Evolutionary conservation across 2,888 invertebrate species (phyloP).

Genomic region (Tenodera sinensis): DNA sequence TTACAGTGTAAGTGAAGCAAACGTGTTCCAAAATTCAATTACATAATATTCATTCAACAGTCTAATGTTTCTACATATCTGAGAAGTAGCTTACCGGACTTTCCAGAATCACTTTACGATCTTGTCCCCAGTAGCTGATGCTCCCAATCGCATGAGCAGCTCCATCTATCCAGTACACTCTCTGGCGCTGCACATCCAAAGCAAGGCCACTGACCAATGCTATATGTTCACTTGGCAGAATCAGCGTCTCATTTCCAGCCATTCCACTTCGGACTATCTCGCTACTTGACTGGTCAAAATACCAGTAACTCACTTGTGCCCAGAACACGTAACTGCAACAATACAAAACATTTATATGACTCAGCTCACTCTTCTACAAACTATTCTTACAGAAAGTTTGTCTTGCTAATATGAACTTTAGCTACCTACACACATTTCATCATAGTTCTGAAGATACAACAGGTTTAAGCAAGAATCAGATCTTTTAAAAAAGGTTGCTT

Average conservation of each 20-base stretch:
- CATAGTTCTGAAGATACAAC: too few relatives aligned
- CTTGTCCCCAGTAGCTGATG: constrained; percentile 38
- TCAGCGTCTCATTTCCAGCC: constrained; percentile 48
- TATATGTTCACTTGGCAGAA: constrained; percentile 45
- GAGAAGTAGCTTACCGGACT: constrained; percentile 21
- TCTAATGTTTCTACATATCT: neutral
- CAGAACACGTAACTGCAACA: constrained; percentile 43
- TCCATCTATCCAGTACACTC: constrained; percentile 74
- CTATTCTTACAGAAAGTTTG: too few relatives aligned
- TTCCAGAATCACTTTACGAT: constrained; percentile 31
- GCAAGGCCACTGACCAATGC: constrained; percentile 56
- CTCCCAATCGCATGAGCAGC: constrained; percentile 51
- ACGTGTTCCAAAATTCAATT: too few relatives aligned
- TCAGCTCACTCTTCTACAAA: too few relatives aligned
- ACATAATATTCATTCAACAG: too few relatives aligned
- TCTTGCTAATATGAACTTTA: too few relatives aligned
- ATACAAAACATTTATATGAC: neutral
- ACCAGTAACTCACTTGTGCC: constrained; percentile 39
- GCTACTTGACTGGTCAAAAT: constrained; percentile 34
- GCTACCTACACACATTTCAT: too few relatives aligned
- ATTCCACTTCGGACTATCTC: constrained; percentile 47
- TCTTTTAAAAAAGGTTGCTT: too few relatives aligned
- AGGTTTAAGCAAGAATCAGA: too few relatives aligned
- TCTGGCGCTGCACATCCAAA: constrained; percentile 54
- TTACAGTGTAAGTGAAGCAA: too few relatives aligned